Conservation (phyloP, 2,113 vertebrate species). For the Otus sunia region DNA sequence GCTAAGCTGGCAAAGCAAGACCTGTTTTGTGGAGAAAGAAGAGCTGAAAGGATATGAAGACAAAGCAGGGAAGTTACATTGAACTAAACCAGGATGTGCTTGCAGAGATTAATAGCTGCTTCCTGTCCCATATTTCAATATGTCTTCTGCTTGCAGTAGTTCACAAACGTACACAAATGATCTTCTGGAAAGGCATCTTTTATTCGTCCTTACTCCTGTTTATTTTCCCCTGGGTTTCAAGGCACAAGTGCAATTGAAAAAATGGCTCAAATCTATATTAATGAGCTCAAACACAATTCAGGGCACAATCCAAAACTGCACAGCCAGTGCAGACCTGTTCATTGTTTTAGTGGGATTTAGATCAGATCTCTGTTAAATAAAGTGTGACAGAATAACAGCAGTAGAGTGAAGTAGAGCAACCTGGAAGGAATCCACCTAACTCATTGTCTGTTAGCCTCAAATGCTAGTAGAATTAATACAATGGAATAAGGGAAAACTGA, state of each 20-base stretch:
- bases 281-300: neutral
- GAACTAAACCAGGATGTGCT: neutral
- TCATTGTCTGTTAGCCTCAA: neutral
- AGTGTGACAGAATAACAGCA: neutral
- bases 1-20: neutral
- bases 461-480: neutral
- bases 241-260: neutral
- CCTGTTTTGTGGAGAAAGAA: neutral
- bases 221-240: neutral
- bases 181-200: neutral
- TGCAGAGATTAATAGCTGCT: constrained; percentile 3
- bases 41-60: constrained; percentile 11
- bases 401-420: neutral
- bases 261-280: neutral
- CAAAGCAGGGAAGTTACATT: constrained; percentile 41
- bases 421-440: neutral
- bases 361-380: neutral
- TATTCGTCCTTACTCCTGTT: neutral
- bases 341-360: neutral
- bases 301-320: neutral
- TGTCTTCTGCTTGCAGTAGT: neutral
- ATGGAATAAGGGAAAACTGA: neutral
- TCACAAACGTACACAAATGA: neutral
- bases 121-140: neutral
- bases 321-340: neutral